These are phyloP conservation scores for Corythornis leucogaster DNA, from an alignment of 2,797 vertebrate genomes.

Conservation along the genomic window DNA sequence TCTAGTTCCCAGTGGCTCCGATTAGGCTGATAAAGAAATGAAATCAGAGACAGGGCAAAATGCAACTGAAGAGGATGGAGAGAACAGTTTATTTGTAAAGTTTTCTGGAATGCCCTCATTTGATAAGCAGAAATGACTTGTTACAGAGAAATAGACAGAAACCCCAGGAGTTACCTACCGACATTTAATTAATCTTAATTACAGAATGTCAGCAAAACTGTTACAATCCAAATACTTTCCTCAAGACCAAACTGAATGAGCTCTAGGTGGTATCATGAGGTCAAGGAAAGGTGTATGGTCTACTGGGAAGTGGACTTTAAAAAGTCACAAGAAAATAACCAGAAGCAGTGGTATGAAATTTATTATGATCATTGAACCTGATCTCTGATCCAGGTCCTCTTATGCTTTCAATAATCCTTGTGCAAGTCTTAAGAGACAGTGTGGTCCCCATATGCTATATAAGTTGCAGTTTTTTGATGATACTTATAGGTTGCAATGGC, in stretches of 20 bases:
- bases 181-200: slow-evolving; percentile 28
- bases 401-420: neutral
- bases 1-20: slow-evolving; percentile 41
- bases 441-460: neutral
- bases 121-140: neutral
- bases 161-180: neutral
- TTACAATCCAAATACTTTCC: neutral
- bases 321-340: neutral
- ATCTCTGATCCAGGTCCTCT: neutral
- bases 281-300: neutral
- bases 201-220: neutral
- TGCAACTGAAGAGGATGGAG: neutral
- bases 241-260: neutral
- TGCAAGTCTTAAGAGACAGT: accelerated
- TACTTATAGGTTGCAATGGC: neutral
- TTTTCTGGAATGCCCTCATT: neutral
- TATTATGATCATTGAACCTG: accelerated
- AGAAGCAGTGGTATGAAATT: neutral
- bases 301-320: neutral
- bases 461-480: neutral
- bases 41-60: neutral
- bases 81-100: neutral
- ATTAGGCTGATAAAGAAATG: slow-evolving; percentile 55
- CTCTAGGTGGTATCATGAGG: neutral
- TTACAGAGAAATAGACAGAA: slow-evolving; percentile 22